Base-by-base conservation (phyloP, 2,797 vertebrate genomes). In the Centropyge bicolor region DNA sequence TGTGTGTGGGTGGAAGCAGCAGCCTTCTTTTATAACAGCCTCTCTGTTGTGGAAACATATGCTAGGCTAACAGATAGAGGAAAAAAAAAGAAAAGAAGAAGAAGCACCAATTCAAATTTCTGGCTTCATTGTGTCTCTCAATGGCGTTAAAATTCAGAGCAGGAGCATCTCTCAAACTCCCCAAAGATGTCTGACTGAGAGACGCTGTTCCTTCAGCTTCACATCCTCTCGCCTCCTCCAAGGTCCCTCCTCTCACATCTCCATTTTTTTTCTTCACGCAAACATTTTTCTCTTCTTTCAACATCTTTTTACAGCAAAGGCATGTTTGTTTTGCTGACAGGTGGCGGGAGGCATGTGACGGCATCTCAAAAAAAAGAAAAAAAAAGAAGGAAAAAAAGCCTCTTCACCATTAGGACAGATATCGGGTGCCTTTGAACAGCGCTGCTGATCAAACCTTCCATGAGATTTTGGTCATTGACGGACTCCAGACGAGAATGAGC, bases 281-380 rank as follows among this genome's bases (percentile, higher is more conserved):
- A 81, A 86, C 48, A 68, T 78, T 84, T 83, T 85, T 77, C 75
- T 73, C 48, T 46, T 75, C 85, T 84, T 85, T 88, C 63, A 86
- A 82, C 77, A 51, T 85, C 43, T 82, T 78, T 83, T 74, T 76
- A 78, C 76, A 87, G 88, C 80, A 86, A 86, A 90, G 87, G 72
- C 78, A 38, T 85, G 88, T 91, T 91, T 82, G 71, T 80, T 89
- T 92, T 81, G 71, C 72, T 91, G 91, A 92, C 89, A 92, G 90
- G 91, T 90, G 85, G 86, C 83, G 84, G 78, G 76, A 83, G 73
- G 73, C 63, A 51, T 43, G 60, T 75, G 76, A 84, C 31, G 43
- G 81, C 62, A 56, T 83, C 80, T 85, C 1, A 9, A 45, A 60
- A n/a, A 51, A 70, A 64, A 77, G 73, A 56, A 49, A 62, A 40